phyloP scores from a whole-genome alignment of 2,888 invertebrate species.

The Eupithecia tripunctaria region DNA sequence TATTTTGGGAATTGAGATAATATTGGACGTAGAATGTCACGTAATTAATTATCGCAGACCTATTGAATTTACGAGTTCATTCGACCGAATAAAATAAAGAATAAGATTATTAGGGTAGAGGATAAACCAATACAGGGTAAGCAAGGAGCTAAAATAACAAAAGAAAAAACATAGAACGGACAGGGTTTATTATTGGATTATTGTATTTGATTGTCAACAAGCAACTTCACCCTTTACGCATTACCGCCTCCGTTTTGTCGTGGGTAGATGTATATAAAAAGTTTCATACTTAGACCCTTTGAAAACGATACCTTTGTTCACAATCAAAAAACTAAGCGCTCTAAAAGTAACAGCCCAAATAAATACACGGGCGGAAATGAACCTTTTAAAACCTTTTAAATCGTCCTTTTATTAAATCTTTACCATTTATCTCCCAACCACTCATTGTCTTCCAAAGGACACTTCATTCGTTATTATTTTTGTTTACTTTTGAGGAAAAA shows the following conservation, averaged over 20 bases:
- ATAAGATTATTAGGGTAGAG: neutral
- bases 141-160: neutral
- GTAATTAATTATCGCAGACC: neutral
- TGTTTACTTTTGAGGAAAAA: conserved; percentile 14
- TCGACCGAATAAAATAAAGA: neutral
- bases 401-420: neutral
- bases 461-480: neutral
- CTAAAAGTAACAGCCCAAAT: neutral
- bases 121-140: neutral
- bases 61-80: neutral
- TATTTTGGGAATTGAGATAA: neutral
- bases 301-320: neutral
- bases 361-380: neutral
- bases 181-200: neutral
- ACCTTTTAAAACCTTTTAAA: neutral
- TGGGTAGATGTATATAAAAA: neutral
- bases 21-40: neutral
- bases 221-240: neutral
- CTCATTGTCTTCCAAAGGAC: conserved; percentile 2
- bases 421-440: neutral
- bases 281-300: neutral
- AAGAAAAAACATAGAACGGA: neutral
- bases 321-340: neutral
- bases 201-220: neutral
- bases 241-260: neutral